Conservation (phyloP, 2,113 vertebrate species). For the Pholis gunnellus region DNA sequence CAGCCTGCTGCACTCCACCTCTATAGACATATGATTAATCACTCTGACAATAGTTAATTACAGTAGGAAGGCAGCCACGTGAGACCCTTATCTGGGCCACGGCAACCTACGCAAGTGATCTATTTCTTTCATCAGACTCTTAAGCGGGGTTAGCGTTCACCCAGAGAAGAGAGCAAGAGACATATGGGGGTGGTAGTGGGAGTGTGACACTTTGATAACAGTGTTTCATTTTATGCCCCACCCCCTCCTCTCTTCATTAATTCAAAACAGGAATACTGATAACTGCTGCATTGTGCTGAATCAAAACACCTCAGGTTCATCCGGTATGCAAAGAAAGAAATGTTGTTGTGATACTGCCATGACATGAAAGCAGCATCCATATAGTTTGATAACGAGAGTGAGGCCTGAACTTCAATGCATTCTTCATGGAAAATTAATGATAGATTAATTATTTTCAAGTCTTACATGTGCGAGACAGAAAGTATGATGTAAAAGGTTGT, state of each 20-base stretch:
- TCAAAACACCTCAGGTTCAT: slow-evolving; percentile 9
- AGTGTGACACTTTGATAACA: slow-evolving; percentile 37
- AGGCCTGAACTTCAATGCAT: neutral
- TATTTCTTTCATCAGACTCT: slow-evolving; percentile 60
- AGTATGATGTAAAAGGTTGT: neutral
- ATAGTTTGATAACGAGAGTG: neutral
- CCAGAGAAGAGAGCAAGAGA: slow-evolving; percentile 19
- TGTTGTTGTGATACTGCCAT: neutral
- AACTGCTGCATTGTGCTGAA: slow-evolving; percentile 3
- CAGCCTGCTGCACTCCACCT: slow-evolving; percentile 52
- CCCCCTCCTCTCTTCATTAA: neutral
- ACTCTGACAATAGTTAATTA: slow-evolving; percentile 78
- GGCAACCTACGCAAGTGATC: slow-evolving; percentile 60
- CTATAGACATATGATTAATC: slow-evolving; percentile 73
- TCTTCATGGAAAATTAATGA: slow-evolving; percentile 9
- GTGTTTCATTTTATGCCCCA: slow-evolving; percentile 20
- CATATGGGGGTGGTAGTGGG: slow-evolving; percentile 5
- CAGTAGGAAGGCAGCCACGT: slow-evolving; percentile 54
- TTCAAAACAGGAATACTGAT: slow-evolving; percentile 41
- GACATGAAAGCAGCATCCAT: neutral
- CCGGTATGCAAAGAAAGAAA: neutral
- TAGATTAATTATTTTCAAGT: slow-evolving; percentile 13
- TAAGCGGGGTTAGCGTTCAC: slow-evolving; percentile 42
- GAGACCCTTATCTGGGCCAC: slow-evolving; percentile 74
- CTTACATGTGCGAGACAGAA: slow-evolving; percentile 5